Evolutionary conservation across 2,113 vertebrate genomes (phyloP).

Genomic region (Oryzias curvinotus): DNA sequence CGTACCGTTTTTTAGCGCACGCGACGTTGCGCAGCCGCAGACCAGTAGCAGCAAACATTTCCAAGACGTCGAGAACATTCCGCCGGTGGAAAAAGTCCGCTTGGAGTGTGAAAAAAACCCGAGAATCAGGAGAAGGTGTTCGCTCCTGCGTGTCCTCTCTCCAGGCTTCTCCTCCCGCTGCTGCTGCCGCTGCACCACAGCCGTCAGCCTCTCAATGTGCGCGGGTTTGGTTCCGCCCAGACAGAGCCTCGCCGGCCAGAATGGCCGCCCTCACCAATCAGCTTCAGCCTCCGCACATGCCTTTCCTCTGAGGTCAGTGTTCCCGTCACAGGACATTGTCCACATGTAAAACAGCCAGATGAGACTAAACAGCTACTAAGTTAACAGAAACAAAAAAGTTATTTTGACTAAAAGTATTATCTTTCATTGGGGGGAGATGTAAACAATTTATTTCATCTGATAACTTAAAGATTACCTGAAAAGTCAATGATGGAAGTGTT

Average conservation of each 20-base stretch:
- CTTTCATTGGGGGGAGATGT: too few species aligned
- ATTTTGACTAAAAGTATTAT: too few species aligned
- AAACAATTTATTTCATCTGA: too few species aligned
- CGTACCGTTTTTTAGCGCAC: constrained; percentile 2
- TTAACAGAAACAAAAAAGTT: too few species aligned
- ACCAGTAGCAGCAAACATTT: constrained; percentile 1
- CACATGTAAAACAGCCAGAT: neutral
- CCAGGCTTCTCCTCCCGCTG: neutral
- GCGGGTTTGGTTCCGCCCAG: neutral
- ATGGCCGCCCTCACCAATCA: constrained; percentile 15
- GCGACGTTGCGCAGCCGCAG: neutral
- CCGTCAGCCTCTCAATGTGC: neutral
- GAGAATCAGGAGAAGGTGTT: too few species aligned
- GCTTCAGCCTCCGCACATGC: constrained; percentile 5
- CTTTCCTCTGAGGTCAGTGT: constrained; percentile 30
- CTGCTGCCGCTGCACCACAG: neutral
- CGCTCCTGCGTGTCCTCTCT: neutral
- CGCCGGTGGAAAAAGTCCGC: neutral
- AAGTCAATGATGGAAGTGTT: too few species aligned
- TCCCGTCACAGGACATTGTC: constrained; percentile 11
- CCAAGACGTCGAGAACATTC: neutral
- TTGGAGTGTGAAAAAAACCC: too few species aligned
- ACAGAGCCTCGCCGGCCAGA: neutral
- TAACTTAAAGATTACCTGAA: too few species aligned
- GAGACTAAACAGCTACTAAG: neutral